Evolutionary conservation across 2,888 invertebrate genomes (phyloP).

Genomic region (Tanytarsus gracilentus): DNA sequence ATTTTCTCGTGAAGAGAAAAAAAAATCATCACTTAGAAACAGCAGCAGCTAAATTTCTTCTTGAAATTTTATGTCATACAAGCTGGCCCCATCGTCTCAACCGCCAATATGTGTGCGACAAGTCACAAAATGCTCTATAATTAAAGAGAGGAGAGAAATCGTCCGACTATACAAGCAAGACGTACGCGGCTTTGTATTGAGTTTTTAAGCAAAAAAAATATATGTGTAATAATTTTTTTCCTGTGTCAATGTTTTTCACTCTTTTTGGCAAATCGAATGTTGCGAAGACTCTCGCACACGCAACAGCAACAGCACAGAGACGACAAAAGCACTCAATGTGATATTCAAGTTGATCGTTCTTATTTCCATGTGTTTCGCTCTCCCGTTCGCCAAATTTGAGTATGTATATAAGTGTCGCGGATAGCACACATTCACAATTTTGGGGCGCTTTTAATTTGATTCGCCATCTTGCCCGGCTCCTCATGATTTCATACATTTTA

Average conservation of each 20-base stretch:
- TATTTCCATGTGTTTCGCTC: slow-evolving; percentile 10
- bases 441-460: slow-evolving; percentile 12
- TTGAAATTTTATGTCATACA: neutral
- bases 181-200: no score
- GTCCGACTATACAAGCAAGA: no score
- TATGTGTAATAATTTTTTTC: no score
- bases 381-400: slow-evolving; percentile 5
- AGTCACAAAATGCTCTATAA: no score
- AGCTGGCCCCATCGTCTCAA: no score
- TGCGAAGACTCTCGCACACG: neutral
- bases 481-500: neutral
- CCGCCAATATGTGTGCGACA: no score
- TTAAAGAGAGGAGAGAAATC: no score
- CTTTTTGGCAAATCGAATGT: no score
- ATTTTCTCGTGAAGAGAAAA: neutral
- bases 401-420: no score
- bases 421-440: slow-evolving; percentile 20
- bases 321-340: slow-evolving; percentile 5
- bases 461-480: slow-evolving; percentile 24
- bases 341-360: slow-evolving; percentile 2
- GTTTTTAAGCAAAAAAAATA: no score
- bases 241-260: no score
- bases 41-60: neutral
- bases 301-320: neutral
- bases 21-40: neutral